Percentiles rank a stretch among this genome's conserved stretches.
Conservation (phyloP, 2,888 invertebrate species). For the Eupithecia dodoneata region DNA sequence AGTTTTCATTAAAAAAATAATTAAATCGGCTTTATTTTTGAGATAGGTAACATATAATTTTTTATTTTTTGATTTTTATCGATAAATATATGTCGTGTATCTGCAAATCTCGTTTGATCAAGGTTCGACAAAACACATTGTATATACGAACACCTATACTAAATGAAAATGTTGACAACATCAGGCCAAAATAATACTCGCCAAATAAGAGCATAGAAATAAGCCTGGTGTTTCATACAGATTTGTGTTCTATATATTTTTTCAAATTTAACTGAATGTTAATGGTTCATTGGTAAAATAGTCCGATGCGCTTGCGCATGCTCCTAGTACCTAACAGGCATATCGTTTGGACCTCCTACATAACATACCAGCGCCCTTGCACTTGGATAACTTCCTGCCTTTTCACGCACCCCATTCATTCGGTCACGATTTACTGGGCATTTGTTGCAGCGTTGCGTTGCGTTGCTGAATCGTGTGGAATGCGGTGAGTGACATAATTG, state of each 20-base stretch:
- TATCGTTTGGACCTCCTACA: constrained; percentile 7
- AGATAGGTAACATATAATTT: no score
- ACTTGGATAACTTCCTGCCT: constrained; percentile 69
- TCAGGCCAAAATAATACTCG: background rate
- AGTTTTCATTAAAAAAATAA: no score
- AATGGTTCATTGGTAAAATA: background rate
- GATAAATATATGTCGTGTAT: no score
- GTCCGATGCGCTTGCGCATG: constrained; percentile 28
- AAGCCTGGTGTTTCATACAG: no score
- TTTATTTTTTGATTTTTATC: no score
- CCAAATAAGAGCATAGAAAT: no score
- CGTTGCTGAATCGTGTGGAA: constrained; percentile 51
- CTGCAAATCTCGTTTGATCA: no score
- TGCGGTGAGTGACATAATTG: constrained; percentile 50
- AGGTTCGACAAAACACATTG: no score
- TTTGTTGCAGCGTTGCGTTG: constrained; percentile 52
- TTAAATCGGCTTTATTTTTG: no score
- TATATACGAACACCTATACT: no score
- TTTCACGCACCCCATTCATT: constrained; percentile 69
- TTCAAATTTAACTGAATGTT: background rate
- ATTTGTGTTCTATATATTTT: background rate
- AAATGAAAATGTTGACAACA: no score
- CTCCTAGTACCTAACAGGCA: background rate
- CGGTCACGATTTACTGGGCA: constrained; percentile 65
- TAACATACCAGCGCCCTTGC: constrained; percentile 62